Evolutionary conservation across 2,113 vertebrate genomes (phyloP), one percentile per base, ranked within the genome.

Genomic region (Lethenteron reissneri): DNA sequence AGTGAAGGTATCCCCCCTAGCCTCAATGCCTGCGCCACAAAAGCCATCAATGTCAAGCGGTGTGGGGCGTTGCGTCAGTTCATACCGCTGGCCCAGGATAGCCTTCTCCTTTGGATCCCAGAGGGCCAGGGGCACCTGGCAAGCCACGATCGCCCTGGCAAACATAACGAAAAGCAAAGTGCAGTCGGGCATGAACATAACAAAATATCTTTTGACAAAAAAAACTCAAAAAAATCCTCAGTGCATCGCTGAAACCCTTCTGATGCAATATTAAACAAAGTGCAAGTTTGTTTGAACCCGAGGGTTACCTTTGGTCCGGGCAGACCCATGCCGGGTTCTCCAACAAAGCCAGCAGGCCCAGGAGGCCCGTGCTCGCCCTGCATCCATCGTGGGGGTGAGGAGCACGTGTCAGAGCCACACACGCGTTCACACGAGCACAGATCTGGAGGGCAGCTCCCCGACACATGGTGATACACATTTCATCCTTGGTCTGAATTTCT

Each of bases 21-120:
- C 41, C 41, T 41, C 7, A 41, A 41, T 41, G 41, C 41, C 41
- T 41, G 41, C 41, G 6, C 41, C 41, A 7, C 41, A 7, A 41
- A 41, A 41, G 41, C 41, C 41, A 41, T 41, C 41, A 41, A 41
- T 41, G 41, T 41, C 41, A 41, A 41, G 41, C 41, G 41, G 41
- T 41, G 41, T 41, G 41, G 41, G 41, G 41, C 5, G 41, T 41
- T 41, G 41, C 41, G 41, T 41, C 41, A 41, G 6, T 41, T 68
- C 85, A 77, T 78, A 91, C 89, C 71, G 80, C 74, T 74, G 83
- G 82, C 73, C 89, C 89, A 0, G 85, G 83, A 72, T 80, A 79
- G 57, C 87, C 88, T 75, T 90, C 86, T 74, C 88, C 89, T 82
- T 88, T 92, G 73, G 81, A 82, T 56, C 88, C 89, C 74, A 76